Percentiles rank a stretch among this genome's conserved stretches.
Conservation (phyloP, 2,113 vertebrate genomes). For the Misgurnus mizolepis region DNA sequence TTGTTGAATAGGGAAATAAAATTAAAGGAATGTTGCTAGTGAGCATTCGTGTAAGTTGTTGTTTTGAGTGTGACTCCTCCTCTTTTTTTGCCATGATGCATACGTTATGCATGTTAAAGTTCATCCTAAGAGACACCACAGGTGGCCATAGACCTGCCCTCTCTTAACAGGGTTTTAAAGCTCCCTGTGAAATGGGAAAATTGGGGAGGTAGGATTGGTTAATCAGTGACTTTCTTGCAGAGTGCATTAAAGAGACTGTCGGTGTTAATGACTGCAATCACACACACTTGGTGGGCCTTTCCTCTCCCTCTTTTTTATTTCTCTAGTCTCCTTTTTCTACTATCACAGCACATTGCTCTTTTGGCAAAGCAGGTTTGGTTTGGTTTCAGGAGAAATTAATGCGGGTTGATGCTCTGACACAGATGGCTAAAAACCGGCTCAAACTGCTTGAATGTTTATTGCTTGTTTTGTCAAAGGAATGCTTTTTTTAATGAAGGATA, state of each 20-base stretch:
- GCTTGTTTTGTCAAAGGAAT: constrained; percentile 33
- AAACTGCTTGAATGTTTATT: constrained; percentile 37
- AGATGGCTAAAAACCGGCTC: constrained; percentile 37
- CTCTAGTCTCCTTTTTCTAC: constrained; percentile 26
- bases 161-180: constrained; percentile 62
- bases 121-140: constrained; percentile 49
- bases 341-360: constrained; percentile 58
- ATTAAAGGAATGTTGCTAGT: constrained; percentile 57
- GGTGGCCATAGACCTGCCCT: constrained; percentile 47
- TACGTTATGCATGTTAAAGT: constrained; percentile 46
- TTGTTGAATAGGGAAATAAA: constrained; percentile 32
- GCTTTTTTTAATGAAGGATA: neutral
- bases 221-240: constrained; percentile 68
- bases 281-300: constrained; percentile 51
- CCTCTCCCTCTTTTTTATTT: constrained; percentile 43
- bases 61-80: constrained; percentile 46
- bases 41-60: constrained; percentile 51
- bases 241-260: constrained; percentile 58
- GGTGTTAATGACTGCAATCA: constrained; percentile 60
- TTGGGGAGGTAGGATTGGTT: constrained; percentile 71
- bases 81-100: constrained; percentile 13
- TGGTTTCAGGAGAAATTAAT: constrained; percentile 51
- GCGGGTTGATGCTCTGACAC: constrained; percentile 28
- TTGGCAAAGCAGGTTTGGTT: constrained; percentile 59
- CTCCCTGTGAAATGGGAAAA: constrained; percentile 71